Base-by-base conservation (phyloP, 2,797 vertebrate genomes). In the Typhlichthys eigenmanni region DNA sequence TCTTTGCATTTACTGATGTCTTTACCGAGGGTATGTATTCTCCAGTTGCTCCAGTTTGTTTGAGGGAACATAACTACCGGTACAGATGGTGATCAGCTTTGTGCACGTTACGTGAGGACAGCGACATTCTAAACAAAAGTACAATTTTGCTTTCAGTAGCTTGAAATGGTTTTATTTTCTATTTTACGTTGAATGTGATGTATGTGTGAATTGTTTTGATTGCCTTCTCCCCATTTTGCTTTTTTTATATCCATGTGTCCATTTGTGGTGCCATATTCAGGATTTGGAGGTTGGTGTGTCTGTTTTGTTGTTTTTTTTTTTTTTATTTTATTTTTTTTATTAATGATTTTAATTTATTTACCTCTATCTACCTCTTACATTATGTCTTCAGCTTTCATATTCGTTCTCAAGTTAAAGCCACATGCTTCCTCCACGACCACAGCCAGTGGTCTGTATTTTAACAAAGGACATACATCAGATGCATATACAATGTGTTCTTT, bases 201-300 rank as follows among this genome's bases (percentile, higher is more conserved):
- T 32, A 13, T 13, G 6, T 38, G 62, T 65, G 32, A 4, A 14
- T 48, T 11, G 55, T 55, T 75, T 66, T 72, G 8, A 46, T 60
- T 54, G 49, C 16, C 4, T 49, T 64, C 16, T 58, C 34, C 34
- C 16, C 6, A 56, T 69, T 80, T 75, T 80, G 73, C 66, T 82
- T 3, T 69, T 43, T 77, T 0, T 78, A 53, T 81, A 80, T 82
- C 1, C 38, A 71, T 2, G 63, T 72, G 79, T 43, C 75, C 71
- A 49, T 60, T 19, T 51, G 60, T 68, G 77, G 68, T 68, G 78
- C 71, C 52, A 61, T 60, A 57, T 85, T 69, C 84, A 88, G 89
- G 90, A 91, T 64, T 43, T 90, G 69, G 90, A 88, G 89, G 88
- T 92, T 78, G 81, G 85, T 82, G 60, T 29, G 24, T 29, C 34